Percentiles rank a stretch among this genome's conserved stretches.
Conservation (phyloP, 2,113 vertebrate species). For the Daboia siamensis region DNA sequence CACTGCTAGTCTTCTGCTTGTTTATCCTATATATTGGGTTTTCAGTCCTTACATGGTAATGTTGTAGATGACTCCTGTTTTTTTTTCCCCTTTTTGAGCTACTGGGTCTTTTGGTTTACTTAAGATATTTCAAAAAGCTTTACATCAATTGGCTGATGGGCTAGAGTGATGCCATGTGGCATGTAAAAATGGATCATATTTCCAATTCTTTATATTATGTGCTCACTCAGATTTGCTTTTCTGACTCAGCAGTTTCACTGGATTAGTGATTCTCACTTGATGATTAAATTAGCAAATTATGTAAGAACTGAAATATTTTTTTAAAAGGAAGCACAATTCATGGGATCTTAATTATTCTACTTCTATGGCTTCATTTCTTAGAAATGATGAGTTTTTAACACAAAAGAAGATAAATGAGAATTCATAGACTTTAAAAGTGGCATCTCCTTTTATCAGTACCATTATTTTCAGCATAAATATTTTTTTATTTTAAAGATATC, state of each 20-base stretch:
- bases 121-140: neutral
- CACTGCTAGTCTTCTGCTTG: neutral
- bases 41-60: neutral
- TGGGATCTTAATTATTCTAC: neutral
- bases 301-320: neutral
- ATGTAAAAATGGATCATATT: constrained; percentile 22
- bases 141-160: neutral
- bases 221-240: constrained; percentile 40
- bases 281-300: constrained; percentile 26
- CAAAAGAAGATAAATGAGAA: neutral
- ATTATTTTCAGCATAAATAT: neutral
- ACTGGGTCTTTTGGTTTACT: neutral
- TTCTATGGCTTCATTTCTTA: neutral
- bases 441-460: neutral
- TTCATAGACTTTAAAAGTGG: neutral
- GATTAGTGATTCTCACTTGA: constrained; percentile 42
- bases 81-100: neutral
- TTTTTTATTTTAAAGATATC: neutral
- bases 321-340: constrained; percentile 3
- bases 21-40: neutral
- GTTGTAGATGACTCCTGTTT: neutral
- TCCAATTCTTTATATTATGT: constrained; percentile 21
- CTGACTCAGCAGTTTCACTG: constrained; percentile 51
- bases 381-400: neutral
- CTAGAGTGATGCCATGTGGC: neutral